phyloP scores from a whole-genome alignment of 2,797 vertebrate genomes.

The Loris lydekkerianus region DNA sequence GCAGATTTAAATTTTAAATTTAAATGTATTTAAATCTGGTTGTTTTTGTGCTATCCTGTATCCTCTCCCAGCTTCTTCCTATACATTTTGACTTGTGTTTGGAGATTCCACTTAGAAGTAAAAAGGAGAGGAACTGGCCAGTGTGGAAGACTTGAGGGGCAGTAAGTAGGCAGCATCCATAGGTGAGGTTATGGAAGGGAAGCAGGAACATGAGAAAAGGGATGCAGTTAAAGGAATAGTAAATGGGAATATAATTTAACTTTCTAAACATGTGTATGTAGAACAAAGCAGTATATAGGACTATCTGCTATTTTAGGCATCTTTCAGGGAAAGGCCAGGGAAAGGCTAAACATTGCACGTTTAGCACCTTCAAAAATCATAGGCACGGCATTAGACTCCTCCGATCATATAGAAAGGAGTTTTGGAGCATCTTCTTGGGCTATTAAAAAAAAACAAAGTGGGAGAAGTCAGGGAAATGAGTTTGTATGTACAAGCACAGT shows the following conservation, averaged over 20 bases:
- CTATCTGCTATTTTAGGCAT: background rate
- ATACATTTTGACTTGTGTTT: background rate
- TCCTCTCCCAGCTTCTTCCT: background rate
- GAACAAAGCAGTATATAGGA: background rate
- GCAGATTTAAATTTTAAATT: background rate
- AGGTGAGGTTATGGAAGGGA: background rate
- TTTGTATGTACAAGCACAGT: background rate
- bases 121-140: background rate
- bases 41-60: background rate
- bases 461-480: fast-evolving
- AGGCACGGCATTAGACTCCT: background rate
- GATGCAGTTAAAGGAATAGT: background rate
- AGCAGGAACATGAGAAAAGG: background rate
- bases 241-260: background rate
- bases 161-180: background rate
- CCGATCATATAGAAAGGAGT: background rate
- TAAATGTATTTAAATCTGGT: background rate
- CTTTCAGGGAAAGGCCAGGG: background rate
- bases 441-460: background rate
- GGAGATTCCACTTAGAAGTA: background rate
- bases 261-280: background rate
- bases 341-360: background rate
- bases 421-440: background rate
- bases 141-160: fast-evolving
- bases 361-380: background rate